Evolutionary conservation across 2,797 vertebrate species (phyloP).

Genomic region (Falco cherrug): DNA sequence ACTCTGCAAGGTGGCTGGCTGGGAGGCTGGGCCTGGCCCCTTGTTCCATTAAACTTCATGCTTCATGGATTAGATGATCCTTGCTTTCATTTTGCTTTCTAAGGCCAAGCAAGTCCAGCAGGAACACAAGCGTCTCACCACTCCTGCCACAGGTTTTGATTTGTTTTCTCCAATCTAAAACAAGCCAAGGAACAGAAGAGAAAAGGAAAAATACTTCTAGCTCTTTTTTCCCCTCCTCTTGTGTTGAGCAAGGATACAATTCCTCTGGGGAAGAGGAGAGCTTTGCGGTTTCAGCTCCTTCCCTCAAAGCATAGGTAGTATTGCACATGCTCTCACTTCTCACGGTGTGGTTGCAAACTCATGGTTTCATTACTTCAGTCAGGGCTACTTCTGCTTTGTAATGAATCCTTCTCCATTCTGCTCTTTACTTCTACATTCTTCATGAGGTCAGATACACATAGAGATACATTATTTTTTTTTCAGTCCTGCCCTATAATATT

Average conservation of each 20-base stretch:
- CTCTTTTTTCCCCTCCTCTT: not conserved
- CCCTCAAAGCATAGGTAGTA: not conserved
- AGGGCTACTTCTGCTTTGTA: not conserved
- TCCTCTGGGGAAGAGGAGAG: not conserved
- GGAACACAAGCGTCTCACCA: not conserved
- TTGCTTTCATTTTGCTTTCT: not conserved
- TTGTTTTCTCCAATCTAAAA: not conserved
- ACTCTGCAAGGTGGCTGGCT: fast-evolving
- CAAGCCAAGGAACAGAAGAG: not conserved
- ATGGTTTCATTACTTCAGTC: not conserved
- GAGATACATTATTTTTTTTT: not conserved
- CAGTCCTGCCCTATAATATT: not conserved
- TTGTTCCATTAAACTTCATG: not conserved
- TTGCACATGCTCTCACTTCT: not conserved
- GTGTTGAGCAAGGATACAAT: not conserved
- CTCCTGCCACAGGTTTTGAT: not conserved
- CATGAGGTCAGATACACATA: not conserved
- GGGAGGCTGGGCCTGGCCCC: not conserved
- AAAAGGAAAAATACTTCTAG: not conserved
- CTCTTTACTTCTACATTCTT: not conserved
- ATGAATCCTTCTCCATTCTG: not conserved
- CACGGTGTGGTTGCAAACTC: not conserved
- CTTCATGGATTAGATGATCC: not conserved
- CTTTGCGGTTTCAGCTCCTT: not conserved
- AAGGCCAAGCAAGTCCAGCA: not conserved